phyloP scores from a whole-genome alignment of 2,888 invertebrate genomes.

The Eilema sororculum region DNA sequence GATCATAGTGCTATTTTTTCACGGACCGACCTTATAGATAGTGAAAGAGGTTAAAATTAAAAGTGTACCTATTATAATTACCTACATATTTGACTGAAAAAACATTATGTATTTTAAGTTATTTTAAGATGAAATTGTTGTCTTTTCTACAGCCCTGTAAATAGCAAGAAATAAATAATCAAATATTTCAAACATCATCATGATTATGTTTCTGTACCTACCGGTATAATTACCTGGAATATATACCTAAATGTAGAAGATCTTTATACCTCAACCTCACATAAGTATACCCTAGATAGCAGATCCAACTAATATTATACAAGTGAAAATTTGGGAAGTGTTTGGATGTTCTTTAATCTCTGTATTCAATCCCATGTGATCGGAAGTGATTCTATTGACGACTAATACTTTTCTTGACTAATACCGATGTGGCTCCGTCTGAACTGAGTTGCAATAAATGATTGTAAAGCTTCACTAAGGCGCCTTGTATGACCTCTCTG shows the following conservation, averaged over 20 bases:
- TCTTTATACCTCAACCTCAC: not conserved
- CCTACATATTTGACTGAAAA: constrained; percentile 76
- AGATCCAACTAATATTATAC: too few relatives aligned
- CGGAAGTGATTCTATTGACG: not conserved
- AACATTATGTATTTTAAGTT: constrained; percentile 81
- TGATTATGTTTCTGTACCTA: constrained; percentile 33
- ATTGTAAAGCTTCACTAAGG: too few relatives aligned
- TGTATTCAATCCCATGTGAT: not conserved
- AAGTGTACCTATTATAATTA: constrained; percentile 65
- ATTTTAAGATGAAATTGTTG: constrained; percentile 79
- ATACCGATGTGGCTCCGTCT: too few relatives aligned
- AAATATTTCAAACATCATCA: constrained; percentile 71
- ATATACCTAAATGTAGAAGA: not conserved
- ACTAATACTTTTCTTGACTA: too few relatives aligned
- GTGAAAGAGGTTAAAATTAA: constrained; percentile 57
- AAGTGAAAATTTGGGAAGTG: too few relatives aligned
- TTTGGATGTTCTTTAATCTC: not conserved
- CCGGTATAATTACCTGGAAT: not conserved
- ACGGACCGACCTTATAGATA: constrained; percentile 70
- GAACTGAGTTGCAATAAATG: too few relatives aligned
- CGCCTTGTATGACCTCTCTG: too few relatives aligned
- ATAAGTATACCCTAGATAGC: too few relatives aligned
- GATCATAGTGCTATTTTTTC: constrained; percentile 79
- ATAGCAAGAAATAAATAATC: constrained; percentile 73
- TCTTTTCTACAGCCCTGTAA: constrained; percentile 85